These are phyloP conservation scores for Acipenser ruthenus DNA, from an alignment of 2,797 vertebrate species.

Conservation along the genomic window DNA sequence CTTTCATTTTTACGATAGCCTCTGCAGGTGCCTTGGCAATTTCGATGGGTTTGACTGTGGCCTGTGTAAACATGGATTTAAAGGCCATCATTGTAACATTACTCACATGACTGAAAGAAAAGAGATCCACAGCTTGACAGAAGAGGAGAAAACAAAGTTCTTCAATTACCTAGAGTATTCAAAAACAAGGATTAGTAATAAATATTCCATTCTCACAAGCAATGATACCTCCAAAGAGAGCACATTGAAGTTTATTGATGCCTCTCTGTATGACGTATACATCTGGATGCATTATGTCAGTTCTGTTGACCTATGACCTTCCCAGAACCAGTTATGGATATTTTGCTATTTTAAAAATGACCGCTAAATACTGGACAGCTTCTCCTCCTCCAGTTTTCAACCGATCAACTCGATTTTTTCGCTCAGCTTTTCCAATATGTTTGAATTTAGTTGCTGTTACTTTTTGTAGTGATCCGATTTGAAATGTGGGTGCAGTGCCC, in stretches of 20 bases:
- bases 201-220: too few relatives aligned
- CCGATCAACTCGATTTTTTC: too few relatives aligned
- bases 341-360: too few relatives aligned
- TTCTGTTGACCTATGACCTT: too few relatives aligned
- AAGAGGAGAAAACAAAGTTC: constrained; percentile 19
- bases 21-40: constrained; percentile 23
- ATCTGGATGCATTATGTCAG: constrained; percentile 31
- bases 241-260: constrained; percentile 14
- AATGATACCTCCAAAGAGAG: constrained; percentile 11
- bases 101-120: too few relatives aligned
- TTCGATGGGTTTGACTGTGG: constrained; percentile 29
- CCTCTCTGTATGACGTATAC: constrained; percentile 24
- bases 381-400: too few relatives aligned
- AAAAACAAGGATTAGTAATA: constrained; percentile 17
- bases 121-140: constrained; percentile 9
- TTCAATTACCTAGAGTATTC: constrained; percentile 14
- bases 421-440: too few relatives aligned
- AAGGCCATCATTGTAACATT: constrained; percentile 8
- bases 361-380: too few relatives aligned
- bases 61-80: constrained; percentile 24
- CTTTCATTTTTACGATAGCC: constrained; percentile 16
- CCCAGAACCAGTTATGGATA: too few relatives aligned
- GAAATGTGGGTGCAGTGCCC: too few relatives aligned
- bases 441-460: too few relatives aligned
- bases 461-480: too few relatives aligned